Base-by-base conservation (phyloP, 2,113 vertebrate genomes). In the Podarcis muralis region DNA sequence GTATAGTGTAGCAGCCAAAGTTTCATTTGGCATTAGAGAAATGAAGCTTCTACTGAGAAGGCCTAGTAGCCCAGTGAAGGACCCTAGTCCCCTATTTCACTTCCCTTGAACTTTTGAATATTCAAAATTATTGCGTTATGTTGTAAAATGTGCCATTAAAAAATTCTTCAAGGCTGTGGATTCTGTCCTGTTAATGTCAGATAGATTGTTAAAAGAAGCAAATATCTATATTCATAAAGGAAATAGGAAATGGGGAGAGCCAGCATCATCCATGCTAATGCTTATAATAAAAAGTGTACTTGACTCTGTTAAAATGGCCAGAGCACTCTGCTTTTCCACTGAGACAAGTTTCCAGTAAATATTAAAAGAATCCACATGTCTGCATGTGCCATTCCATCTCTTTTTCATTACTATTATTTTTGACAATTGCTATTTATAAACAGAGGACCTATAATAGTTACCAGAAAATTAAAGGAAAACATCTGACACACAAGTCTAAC, bases 211-310 rank as follows among this genome's bases (percentile, higher is more conserved):
- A 81, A 81, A 57, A n/a, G 77, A 79, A 71, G 27, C 3, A 87
- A 6, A 78, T 1, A 1, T 72, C 66, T 18, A 48, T 6, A n/a
- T 72, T 18, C 86, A 71, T 66, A 40, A 89, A 89, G 37, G 2
- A 35, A 71, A 15, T n/a, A 83, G 6, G 83, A 35, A 88, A 85
- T 20, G 76, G 4, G 75, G 87, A 68, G 30, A 87, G 69, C 84
- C 66, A 90, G 86, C n/a, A 48, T 57, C 62, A 27, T 57, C 78
- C 23, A 12, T 23, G 15, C 1, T 25, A 88, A 62, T 53, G 66
- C 65, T 84, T 62, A 2, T 66, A 84, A 59, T 81, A 59, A 87
- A 91, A 84, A 68, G 27, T 85, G 48, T 20, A 69, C 71, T 71
- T 84, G 1, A 88, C 92, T 87, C 0, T 62, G 75, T 30, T 0